Conservation (phyloP, 2,797 vertebrate genomes). For the Notamacropus eugenii region DNA sequence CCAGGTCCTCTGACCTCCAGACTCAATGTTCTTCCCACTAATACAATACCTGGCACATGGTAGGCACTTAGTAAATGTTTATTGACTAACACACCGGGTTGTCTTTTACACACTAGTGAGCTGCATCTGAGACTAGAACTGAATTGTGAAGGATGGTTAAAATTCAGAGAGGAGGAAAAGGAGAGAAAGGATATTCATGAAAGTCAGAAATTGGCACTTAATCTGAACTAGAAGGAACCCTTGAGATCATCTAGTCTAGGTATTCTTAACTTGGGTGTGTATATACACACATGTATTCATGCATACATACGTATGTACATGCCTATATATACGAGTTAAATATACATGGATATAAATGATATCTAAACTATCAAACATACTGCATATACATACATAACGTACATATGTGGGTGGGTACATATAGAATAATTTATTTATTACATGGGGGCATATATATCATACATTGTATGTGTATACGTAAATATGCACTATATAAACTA, state of each 20-base stretch:
- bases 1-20: neutral
- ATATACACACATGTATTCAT: neutral
- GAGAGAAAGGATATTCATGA: neutral
- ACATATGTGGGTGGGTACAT: too few species aligned
- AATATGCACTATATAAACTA: neutral
- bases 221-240: neutral
- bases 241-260: neutral
- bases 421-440: too few species aligned
- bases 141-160: neutral
- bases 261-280: too few species aligned
- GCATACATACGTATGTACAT: neutral
- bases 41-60: neutral
- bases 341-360: neutral
- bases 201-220: neutral
- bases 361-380: too few species aligned
- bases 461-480: neutral
- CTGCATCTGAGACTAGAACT: neutral
- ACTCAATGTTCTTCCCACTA: neutral
- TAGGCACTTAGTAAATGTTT: neutral
- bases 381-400: too few species aligned
- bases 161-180: neutral
- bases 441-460: neutral
- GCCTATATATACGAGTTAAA: rapidly evolving
- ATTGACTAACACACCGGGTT: too few species aligned
- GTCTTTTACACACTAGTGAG: too few species aligned